Base-by-base conservation (phyloP, 2,888 invertebrate species). In the Drosophila tripunctata region DNA sequence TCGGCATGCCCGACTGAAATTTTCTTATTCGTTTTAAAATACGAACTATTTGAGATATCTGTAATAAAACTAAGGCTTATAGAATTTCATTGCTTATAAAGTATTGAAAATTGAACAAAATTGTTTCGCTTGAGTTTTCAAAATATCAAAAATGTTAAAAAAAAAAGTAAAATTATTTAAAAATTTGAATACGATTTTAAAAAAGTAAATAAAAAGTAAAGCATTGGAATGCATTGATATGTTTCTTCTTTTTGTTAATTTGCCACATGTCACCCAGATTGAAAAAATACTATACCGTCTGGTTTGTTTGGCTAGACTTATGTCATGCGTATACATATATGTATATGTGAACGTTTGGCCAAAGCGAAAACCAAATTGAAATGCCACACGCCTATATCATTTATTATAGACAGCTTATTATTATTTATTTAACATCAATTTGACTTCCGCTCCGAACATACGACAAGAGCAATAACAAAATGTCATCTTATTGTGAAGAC, bases 401-500 rank as follows among this genome's bases (percentile, higher is more conserved):
- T 41, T 62, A 63, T 57, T 56, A 47, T 65, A 38, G 38, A 36
- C 44, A 45, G 51, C 61, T 66, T 66, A 66, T 66, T 70, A 65
- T 70, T 61, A 57, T 67, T 71, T 58, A 61, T 70, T 73, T 61
- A 73, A 68, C 68, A 56, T 47, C 55, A 65, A 54, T 65, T 58
- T 65, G 54, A 55, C 48, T 54, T 69, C 45, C 55, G 40, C 54
- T 17, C 14, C 43, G 30, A 45, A 10, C 19, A 24, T n/a, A n/a
- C 30, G 15, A 31, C 33, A 45, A 27, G 6, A 36, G 14, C 48
- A 47, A 35, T 19, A 38, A 43, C 43, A 50, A 69, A 48, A 14
- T 52, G 64, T 75, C 64, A 64, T 68, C 54, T 70, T 41, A 66
- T 61, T 75, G 73, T 75, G 40, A 47, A n/a, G 61, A 65, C 54